Conservation (phyloP, 2,113 vertebrate genomes). For the Abramis brama region DNA sequence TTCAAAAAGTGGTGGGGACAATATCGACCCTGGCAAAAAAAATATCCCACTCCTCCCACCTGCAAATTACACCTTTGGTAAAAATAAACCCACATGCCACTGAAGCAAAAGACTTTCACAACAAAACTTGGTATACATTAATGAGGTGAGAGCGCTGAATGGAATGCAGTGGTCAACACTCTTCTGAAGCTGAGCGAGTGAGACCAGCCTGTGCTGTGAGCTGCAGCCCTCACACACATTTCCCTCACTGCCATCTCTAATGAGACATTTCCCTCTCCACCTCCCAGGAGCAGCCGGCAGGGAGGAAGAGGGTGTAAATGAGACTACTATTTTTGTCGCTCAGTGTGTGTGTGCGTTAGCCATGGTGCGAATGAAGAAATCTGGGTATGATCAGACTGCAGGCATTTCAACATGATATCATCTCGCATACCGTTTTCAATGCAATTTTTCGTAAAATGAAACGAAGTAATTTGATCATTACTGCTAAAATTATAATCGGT, state of each 20-base stretch:
- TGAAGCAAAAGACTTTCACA: background rate
- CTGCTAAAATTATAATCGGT: background rate
- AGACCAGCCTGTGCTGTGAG: background rate
- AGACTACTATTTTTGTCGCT: conserved; percentile 51
- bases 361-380: conserved; percentile 23
- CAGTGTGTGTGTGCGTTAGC: conserved; percentile 16
- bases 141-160: background rate
- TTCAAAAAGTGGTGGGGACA: too few relatives aligned
- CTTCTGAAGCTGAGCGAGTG: background rate
- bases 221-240: conserved; percentile 24
- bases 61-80: background rate
- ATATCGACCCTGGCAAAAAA: too few relatives aligned
- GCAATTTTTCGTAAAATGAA: background rate
- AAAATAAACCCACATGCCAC: background rate
- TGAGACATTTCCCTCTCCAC: conserved; percentile 47
- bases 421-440: background rate
- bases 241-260: conserved; percentile 38
- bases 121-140: conserved; percentile 1
- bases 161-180: conserved; percentile 4
- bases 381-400: conserved; percentile 26
- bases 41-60: too few relatives aligned
- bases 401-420: conserved; percentile 28
- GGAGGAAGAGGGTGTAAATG: conserved; percentile 45
- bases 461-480: background rate
- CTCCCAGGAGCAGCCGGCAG: conserved; percentile 32